These are phyloP conservation scores for Micronycteris hirsuta DNA, from an alignment of 2,113 vertebrate genomes.

Conservation along the genomic window DNA sequence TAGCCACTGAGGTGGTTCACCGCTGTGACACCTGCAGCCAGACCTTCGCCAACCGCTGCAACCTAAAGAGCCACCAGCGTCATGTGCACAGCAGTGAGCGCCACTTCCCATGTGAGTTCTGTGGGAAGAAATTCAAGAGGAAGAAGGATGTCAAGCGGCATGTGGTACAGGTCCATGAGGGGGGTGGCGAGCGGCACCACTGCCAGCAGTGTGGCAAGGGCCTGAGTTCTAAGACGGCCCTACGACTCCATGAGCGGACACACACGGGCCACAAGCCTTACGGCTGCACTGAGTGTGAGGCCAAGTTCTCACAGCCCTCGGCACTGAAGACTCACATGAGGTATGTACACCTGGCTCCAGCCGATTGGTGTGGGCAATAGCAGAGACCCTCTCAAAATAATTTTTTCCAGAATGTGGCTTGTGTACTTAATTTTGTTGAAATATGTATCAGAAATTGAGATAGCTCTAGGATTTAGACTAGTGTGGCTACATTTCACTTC, in stretches of 20 bases:
- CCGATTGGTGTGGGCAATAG: not conserved
- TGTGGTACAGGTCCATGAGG: constrained; percentile 94
- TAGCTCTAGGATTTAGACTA: not conserved
- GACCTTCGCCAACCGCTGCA: constrained; percentile 96
- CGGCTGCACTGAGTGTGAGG: constrained; percentile 88
- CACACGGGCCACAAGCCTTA: constrained; percentile 94
- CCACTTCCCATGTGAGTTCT: constrained; percentile 90
- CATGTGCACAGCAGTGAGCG: constrained; percentile 95
- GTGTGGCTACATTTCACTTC: not conserved
- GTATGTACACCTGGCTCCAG: constrained; percentile 73
- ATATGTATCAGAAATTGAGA: not conserved
- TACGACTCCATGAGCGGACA: constrained; percentile 92
- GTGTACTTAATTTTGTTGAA: not conserved
- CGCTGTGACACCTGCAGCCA: constrained; percentile 92
- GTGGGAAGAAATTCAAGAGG: constrained; percentile 95
- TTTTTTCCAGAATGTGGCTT: not conserved
- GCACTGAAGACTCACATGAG: constrained; percentile 97
- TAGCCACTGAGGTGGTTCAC: constrained; percentile 84
- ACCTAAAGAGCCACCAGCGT: constrained; percentile 94
- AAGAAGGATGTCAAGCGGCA: constrained; percentile 97
- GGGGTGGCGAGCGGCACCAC: constrained; percentile 86
- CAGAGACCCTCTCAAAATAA: not conserved
- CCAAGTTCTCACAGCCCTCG: constrained; percentile 95
- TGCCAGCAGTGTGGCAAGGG: constrained; percentile 92
- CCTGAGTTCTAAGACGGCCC: constrained; percentile 93